Base-by-base conservation (phyloP, 2,113 vertebrate species). In the Mustela nigripes region DNA sequence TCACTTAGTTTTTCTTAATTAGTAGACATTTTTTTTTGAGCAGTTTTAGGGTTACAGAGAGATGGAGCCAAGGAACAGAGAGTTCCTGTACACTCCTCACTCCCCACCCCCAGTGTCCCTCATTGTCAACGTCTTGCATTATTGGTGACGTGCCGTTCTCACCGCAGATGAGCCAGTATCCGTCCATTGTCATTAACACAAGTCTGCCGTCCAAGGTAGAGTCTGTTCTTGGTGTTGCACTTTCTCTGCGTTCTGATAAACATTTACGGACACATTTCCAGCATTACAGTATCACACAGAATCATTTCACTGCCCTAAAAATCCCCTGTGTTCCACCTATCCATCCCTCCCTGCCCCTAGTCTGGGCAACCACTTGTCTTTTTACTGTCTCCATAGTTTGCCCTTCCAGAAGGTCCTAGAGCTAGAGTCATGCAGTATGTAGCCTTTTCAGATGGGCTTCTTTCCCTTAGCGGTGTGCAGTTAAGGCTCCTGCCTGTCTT, bases 91-190 rank as follows among this genome's bases (percentile, higher is more conserved):
- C 0, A 53, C 26, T 7, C n/a, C 11, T 71, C 16, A 21, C 19
- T 50, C 28, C n/a, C 21, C 5, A 28, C 6, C 42, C 50, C 60
- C 28, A 6, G 5, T 42, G 22, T 62, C 22, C 56, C 18, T 58
- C 7, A 9, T 67, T 14, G 6, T 31, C 21, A 18, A 22, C 4
- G 4, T 63, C 58, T n/a, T 24, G 26, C 48, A 2, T 36, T 53
- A 31, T 36, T n/a, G 22, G 7, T 69, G 69, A n/a, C 67, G 24
- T 14, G 4, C 28, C 2, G 45, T 82, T 12, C 1, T 84, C 19
- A 33, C 12, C 1, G 5, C 0, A 0, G 22, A 36, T 56, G 56
- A 21, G 12, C 45, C 36, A 2, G 28, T 19, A 22, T 0, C 28
- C 53, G 19, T 2, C 21, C 5, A 4, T 31, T 58, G 7, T 65